Conservation (phyloP, 2,888 invertebrate species). For the Erebia aethiops region DNA sequence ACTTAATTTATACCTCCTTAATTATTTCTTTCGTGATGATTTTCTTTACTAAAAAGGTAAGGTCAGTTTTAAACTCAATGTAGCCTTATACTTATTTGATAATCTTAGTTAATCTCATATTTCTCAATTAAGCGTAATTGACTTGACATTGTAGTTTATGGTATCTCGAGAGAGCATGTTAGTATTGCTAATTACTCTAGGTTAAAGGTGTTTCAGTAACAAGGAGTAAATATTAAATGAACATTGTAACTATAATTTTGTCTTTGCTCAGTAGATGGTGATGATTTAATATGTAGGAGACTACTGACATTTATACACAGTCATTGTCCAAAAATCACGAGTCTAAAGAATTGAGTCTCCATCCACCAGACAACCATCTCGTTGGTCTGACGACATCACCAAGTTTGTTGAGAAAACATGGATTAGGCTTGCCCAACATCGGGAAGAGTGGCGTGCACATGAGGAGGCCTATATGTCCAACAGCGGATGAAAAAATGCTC, state of each 20-base stretch:
- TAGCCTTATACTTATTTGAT: slow-evolving; percentile 20
- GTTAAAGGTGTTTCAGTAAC: slow-evolving; percentile 36
- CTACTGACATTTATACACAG: not conserved
- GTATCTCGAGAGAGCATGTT: slow-evolving; percentile 31
- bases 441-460: no score
- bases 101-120: slow-evolving; percentile 29
- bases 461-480: no score
- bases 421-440: no score
- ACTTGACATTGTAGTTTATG: slow-evolving; percentile 34
- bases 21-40: no score
- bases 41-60: not conserved
- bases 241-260: slow-evolving; percentile 10
- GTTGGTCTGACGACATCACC: no score
- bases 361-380: no score
- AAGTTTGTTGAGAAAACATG: no score
- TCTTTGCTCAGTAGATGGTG: not conserved
- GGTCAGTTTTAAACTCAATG: not conserved
- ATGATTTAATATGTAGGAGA: slow-evolving; percentile 8
- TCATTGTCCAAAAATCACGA: no score
- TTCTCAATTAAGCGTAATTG: slow-evolving; percentile 30
- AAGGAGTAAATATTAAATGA: slow-evolving; percentile 39
- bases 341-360: no score
- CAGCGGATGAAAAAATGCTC: no score
- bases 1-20: no score
- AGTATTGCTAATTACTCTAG: slow-evolving; percentile 38